phyloP scores from a whole-genome alignment of 2,797 vertebrate species.

The Arrhamphus sclerolepis region DNA sequence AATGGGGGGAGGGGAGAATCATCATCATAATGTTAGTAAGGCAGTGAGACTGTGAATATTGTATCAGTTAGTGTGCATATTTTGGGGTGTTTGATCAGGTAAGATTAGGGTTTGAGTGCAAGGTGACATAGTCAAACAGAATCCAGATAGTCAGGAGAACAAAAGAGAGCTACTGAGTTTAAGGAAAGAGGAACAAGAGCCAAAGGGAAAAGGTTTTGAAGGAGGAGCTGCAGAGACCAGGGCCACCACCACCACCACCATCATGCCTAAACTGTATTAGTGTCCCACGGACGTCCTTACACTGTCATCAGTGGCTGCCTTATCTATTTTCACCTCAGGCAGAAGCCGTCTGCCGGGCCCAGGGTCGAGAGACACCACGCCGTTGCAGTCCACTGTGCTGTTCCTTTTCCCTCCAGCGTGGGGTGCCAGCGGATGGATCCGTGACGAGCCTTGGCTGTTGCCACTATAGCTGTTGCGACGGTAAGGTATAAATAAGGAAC shows the following conservation, averaged over 20 bases:
- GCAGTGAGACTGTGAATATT: slow-evolving; percentile 18
- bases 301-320: slow-evolving; percentile 91
- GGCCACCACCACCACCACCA: slow-evolving; percentile 83
- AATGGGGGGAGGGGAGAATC: too few relatives aligned
- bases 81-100: slow-evolving; percentile 24
- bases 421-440: slow-evolving; percentile 90
- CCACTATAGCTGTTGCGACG: slow-evolving; percentile 97
- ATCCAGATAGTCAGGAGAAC: slow-evolving; percentile 25
- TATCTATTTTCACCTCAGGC: slow-evolving; percentile 99
- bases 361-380: slow-evolving; percentile 96
- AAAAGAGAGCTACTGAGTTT: slow-evolving; percentile 33
- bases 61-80: slow-evolving; percentile 46
- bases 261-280: slow-evolving; percentile 90
- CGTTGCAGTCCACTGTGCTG: slow-evolving; percentile 98
- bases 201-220: slow-evolving; percentile 60
- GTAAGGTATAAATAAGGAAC: slow-evolving; percentile 96
- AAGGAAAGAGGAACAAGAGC: slow-evolving; percentile 54
- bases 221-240: slow-evolving; percentile 73
- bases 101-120: slow-evolving; percentile 23
- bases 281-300: slow-evolving; percentile 89
- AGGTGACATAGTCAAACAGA: slow-evolving; percentile 41
- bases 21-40: slow-evolving; percentile 26
- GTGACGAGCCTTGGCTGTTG: slow-evolving; percentile 95
- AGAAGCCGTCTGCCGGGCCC: slow-evolving; percentile 94
- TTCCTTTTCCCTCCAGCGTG: slow-evolving; percentile 91